Base-by-base conservation (phyloP, 2,797 vertebrate genomes). In the Salmo trutta region DNA sequence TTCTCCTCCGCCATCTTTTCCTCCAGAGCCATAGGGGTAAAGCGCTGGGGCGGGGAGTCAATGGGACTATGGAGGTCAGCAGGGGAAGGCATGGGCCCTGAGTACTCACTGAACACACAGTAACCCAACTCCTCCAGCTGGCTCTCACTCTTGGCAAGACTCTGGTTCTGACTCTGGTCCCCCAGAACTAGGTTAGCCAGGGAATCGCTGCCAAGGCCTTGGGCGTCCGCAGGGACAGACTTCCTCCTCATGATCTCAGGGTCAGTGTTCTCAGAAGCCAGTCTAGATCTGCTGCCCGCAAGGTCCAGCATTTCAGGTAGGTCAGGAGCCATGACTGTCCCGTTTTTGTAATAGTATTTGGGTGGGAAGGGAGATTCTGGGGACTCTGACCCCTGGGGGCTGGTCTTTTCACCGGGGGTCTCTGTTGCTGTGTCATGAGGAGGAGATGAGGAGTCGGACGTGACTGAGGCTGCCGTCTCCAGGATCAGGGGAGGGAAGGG, bases 41-140 rank as follows among this genome's bases (percentile, higher is more conserved):
- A 95, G 33, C 71, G 82, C 82, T 95, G 90, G 75, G 87, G 79
- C 59, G 91, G 88, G n/a, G 88, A 83, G 47, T 86, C 84, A 56
- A 93, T 90, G n/a, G 95, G 94, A 81, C 95, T 95, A 70, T 94
- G 91, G 17, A 95, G 80, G 88, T 96, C 95, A 66, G 95, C 98
- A 70, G 98, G 98, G 24, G 98, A 99, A 4, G 98, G 98, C 83
- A 99, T 96, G 1, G 98, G 98, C 24, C 98, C 97, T 1, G 97
- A 98, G 89, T 99, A 99, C 86, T 99, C 98, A 90, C 96, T 99
- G 84, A 99, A 99, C 84, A 99, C 98, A 91, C 98, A 99, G 86
- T 99, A 99, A 72, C 98, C 97, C 87, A 99, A 91, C 79, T 99
- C 98, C 91, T 99, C 98, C 2, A 96, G 84, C 74, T 99, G 98